phyloP scores from a whole-genome alignment of 2,113 vertebrate species.

The Epinephelus fuscoguttatus region DNA sequence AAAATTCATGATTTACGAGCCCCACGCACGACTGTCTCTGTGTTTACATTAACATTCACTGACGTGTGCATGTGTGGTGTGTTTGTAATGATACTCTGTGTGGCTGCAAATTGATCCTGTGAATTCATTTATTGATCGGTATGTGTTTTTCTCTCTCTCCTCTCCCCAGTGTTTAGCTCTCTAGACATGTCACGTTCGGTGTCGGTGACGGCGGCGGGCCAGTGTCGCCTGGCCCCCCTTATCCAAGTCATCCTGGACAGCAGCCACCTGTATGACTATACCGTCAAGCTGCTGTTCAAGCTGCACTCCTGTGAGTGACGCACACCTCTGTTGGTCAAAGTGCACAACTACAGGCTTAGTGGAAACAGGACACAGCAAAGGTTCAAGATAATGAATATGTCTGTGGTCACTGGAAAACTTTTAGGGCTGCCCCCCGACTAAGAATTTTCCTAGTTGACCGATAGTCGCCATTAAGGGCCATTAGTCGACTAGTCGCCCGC shows the following conservation, averaged over 20 bases:
- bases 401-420: neutral
- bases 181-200: slow-evolving; percentile 98
- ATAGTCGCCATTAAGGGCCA: too few species aligned
- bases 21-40: neutral
- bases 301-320: slow-evolving; percentile 96
- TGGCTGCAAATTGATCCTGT: neutral
- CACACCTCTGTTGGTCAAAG: slow-evolving; percentile 31
- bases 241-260: slow-evolving; percentile 97
- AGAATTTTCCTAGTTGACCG: too few species aligned
- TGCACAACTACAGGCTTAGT: neutral
- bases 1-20: slow-evolving; percentile 9
- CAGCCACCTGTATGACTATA: slow-evolving; percentile 98
- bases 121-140: slow-evolving; percentile 13
- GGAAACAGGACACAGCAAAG: neutral
- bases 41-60: slow-evolving; percentile 12
- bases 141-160: neutral
- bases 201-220: slow-evolving; percentile 93
- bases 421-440: too few species aligned
- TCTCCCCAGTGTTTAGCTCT: slow-evolving; percentile 92
- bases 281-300: slow-evolving; percentile 98
- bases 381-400: neutral
- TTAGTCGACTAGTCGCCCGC: too few species aligned
- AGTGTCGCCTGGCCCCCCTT: slow-evolving; percentile 97
- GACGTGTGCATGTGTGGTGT: slow-evolving; percentile 4
- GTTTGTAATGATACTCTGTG: neutral